Evolutionary conservation across 2,113 vertebrate species (phyloP).

Genomic region (Halichoerus grypus): DNA sequence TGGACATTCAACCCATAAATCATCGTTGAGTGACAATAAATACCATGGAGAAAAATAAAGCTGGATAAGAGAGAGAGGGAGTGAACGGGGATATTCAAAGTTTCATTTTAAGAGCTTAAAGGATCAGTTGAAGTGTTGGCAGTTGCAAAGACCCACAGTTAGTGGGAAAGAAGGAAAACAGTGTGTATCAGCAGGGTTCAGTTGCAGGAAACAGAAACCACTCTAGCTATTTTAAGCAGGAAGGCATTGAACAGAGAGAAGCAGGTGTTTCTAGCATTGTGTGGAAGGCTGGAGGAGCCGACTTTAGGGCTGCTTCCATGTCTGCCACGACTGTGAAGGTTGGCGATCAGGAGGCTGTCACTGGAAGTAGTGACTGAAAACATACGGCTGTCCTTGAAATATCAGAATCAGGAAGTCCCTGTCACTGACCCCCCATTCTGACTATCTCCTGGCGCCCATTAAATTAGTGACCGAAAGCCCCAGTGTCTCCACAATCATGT

Average conservation of each 20-base stretch:
- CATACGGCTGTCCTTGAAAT: background rate
- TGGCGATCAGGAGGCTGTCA: background rate
- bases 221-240: slow-evolving; percentile 69
- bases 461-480: background rate
- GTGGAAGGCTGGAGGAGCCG: background rate
- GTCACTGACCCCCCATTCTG: background rate
- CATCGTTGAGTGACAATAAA: background rate
- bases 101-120: background rate
- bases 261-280: slow-evolving; percentile 13
- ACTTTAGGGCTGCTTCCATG: background rate
- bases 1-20: background rate
- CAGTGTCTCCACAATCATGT: fast-evolving
- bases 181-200: slow-evolving; percentile 27
- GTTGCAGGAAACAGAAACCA: slow-evolving; percentile 76
- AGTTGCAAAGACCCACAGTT: slow-evolving; percentile 56
- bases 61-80: background rate
- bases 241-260: slow-evolving; percentile 14
- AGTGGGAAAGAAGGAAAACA: slow-evolving; percentile 57
- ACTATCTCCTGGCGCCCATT: background rate
- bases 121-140: background rate
- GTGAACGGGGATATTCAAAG: background rate
- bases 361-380: background rate
- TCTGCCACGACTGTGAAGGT: fast-evolving
- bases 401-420: background rate
- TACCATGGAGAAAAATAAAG: background rate